A percentile compares a stretch with the other conserved stretches of the same genome.
phyloP scores from a whole-genome alignment of 2,888 invertebrate genomes.

The Microplitis deprimator region DNA sequence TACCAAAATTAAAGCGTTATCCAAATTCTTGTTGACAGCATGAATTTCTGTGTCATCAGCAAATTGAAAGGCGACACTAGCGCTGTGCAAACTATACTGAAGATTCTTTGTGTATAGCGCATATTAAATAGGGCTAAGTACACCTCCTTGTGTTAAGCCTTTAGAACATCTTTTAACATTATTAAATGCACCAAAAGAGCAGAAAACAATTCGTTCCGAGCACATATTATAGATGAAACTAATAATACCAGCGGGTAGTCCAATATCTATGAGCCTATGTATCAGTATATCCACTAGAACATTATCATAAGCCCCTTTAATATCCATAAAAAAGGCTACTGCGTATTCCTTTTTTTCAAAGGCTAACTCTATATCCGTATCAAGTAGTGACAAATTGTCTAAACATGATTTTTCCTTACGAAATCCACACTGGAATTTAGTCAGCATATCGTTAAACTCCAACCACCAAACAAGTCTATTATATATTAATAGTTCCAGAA shows the following conservation, averaged over 20 bases:
- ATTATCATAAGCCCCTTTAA: no score
- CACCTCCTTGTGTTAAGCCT: constrained; percentile 35
- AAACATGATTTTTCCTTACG: constrained; percentile 16
- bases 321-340: constrained; percentile 24
- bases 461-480: constrained; percentile 31
- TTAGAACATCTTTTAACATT: constrained; percentile 7
- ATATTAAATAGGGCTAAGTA: constrained; percentile 32
- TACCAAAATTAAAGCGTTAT: not conserved
- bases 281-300: constrained; percentile 26
- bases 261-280: constrained; percentile 7
- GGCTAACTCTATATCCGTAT: constrained; percentile 21
- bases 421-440: constrained; percentile 33
- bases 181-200: not conserved
- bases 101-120: constrained; percentile 30
- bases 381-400: constrained; percentile 32
- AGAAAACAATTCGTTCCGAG: not conserved
- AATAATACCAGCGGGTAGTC: constrained; percentile 1
- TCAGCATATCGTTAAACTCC: not conserved
- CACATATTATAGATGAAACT: constrained; percentile 32
- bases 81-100: no score
- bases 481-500: constrained; percentile 31
- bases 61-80: constrained; percentile 4
- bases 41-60: constrained; percentile 37
- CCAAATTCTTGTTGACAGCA: not conserved
- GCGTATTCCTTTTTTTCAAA: not conserved